Base-by-base conservation (phyloP, 2,888 invertebrate species). In the Mythimna vitellina region DNA sequence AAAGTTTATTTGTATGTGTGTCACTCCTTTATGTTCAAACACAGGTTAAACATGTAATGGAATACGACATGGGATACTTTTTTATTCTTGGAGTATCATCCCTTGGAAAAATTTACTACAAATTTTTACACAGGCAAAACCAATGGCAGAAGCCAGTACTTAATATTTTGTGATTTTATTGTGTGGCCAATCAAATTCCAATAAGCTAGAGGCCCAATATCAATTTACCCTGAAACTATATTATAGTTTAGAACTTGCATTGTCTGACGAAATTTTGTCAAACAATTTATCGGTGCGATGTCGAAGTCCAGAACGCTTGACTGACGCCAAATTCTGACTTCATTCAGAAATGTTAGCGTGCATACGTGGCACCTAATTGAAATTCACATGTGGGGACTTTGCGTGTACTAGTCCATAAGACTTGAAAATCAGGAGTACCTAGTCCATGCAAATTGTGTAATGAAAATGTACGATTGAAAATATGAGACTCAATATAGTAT, bases 181-280 rank as follows among this genome's bases (percentile, higher is more conserved):
- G 73, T 69, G 62, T 49, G 56, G 32, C 65, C 57, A 49, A 53
- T 63, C 17, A 51, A 81, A 77, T 71, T 70, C 73, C 73, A 71
- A 69, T 64, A 72, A 68, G 29, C 46, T 66, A 9, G 32, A 73
- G 6, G 70, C 70, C 42, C 53, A 78, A 73, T 75, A 76, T 66
- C 68, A 62, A 73, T 77, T 78, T 65, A 29, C 29, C 42, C 5
- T 65, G 51, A 38, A 67, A 70, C 67, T 65, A 66, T 67, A 78
- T 76, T 67, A 78, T 76, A 83, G 84, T 84, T 81, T 29, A 20
- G 57, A 72, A 77, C 62, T 79, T 76, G 67, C 65, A 70, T 73
- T 73, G 70, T 83, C 62, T 57, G 17, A 5, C 25, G 68, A 73
- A 74, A 79, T 79, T 76, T 72, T 32, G 72, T 75, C 82, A 67